A percentile compares a stretch with the other conserved stretches of the same genome.
Conservation (phyloP, 2,797 vertebrate genomes). For the Chanos chanos region DNA sequence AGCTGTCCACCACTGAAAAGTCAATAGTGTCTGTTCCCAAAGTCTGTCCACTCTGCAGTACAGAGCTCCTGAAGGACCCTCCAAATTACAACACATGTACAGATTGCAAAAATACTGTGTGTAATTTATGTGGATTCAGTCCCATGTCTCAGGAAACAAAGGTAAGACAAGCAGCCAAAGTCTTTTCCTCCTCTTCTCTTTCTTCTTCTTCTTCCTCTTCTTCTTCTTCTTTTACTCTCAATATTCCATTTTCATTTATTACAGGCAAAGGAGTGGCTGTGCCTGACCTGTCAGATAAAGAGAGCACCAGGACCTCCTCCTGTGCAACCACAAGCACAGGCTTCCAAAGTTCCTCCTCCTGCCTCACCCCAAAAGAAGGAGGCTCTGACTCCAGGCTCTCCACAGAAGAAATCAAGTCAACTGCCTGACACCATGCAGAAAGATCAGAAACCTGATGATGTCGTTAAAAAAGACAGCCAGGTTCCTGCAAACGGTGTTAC, state of each 20-base stretch:
- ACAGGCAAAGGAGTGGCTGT: conserved; percentile 89
- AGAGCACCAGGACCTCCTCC: conserved; percentile 78
- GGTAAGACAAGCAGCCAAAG: too few relatives aligned
- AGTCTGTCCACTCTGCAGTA: conserved; percentile 81
- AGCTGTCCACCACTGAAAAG: conserved; percentile 29
- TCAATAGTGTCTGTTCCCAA: conserved; percentile 49
- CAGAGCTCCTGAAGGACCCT: conserved; percentile 68
- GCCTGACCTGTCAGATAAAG: conserved; percentile 95
- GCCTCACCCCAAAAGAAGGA: conserved; percentile 33
- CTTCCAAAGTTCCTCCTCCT: conserved; percentile 52
- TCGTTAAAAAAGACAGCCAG: conserved; percentile 32
- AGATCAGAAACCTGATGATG: conserved; percentile 35
- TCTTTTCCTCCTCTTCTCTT: too few relatives aligned
- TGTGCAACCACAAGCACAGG: conserved; percentile 63
- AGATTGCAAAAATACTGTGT: conserved; percentile 76
- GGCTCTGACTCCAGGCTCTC: conserved; percentile 6
- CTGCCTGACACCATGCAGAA: conserved; percentile 29
- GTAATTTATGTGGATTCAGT: conserved; percentile 86
- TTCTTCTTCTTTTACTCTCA: too few relatives aligned
- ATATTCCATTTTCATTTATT: conserved; percentile 38
- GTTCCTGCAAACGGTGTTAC: conserved; percentile 40
- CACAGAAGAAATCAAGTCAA: conserved; percentile 38
- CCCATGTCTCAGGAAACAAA: conserved; percentile 74
- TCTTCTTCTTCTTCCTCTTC: too few relatives aligned
- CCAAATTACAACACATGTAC: conserved; percentile 79